These are phyloP conservation scores for Odontocerum albicorne DNA, from an alignment of 2,888 invertebrate genomes.

Conservation along the genomic window DNA sequence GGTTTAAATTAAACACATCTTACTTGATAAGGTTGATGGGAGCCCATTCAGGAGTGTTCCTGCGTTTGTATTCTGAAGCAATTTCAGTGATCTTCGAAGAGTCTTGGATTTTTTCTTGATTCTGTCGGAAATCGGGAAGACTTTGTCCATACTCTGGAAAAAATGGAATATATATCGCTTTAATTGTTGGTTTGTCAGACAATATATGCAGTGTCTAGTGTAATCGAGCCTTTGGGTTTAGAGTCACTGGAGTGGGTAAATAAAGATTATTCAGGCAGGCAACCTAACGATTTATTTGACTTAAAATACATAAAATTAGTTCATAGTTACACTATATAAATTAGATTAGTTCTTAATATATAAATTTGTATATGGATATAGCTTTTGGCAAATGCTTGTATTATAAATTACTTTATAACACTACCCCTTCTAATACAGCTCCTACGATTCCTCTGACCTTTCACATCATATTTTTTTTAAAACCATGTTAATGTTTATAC, in stretches of 20 bases:
- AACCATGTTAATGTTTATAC: no score
- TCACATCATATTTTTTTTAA: no score
- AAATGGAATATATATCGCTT: not conserved
- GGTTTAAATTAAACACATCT: no score
- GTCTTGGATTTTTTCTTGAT: conserved; percentile 38
- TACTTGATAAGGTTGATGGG: conserved; percentile 64
- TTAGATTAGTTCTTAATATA: no score
- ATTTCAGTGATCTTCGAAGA: conserved; percentile 71
- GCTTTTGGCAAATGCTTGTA: no score
- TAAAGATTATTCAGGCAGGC: not conserved
- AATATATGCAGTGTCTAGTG: no score
- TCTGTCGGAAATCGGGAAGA: conserved; percentile 3
- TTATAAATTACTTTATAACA: no score
- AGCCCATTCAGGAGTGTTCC: conserved; percentile 75
- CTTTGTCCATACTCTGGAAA: conserved; percentile 1
- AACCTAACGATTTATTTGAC: not conserved
- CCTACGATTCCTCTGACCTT: no score
- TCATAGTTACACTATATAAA: no score
- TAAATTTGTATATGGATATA: no score
- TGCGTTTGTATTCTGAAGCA: conserved; percentile 71
- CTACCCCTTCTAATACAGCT: no score
- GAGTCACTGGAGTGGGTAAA: not conserved
- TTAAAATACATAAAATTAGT: no score
- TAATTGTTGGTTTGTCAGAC: not conserved
- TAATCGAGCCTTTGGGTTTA: not conserved